phyloP scores from a whole-genome alignment of 2,797 vertebrate species.

The Spizella passerina region DNA sequence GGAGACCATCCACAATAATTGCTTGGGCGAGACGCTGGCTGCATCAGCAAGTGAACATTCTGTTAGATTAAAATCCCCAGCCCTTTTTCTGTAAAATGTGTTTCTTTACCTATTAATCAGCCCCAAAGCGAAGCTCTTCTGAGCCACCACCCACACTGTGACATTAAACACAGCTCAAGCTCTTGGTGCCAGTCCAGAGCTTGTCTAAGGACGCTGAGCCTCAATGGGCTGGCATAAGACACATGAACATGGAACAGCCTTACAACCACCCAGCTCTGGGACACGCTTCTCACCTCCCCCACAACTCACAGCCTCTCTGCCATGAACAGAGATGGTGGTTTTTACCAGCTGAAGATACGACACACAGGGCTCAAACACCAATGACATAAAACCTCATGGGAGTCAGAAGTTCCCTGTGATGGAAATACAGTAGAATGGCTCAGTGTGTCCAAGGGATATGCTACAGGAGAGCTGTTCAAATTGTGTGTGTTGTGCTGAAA shows the following conservation, averaged over 20 bases:
- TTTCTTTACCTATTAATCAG: neutral
- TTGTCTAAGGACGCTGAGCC: accelerated
- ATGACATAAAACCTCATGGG: accelerated
- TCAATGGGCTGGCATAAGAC: neutral
- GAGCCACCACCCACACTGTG: neutral
- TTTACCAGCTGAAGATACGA: neutral
- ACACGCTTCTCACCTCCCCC: neutral
- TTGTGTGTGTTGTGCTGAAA: neutral
- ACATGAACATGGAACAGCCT: neutral
- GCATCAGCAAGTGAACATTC: neutral
- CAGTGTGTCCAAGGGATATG: neutral
- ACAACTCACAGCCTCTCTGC: neutral
- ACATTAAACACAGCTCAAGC: neutral
- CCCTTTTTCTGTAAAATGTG: neutral
- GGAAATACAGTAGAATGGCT: neutral
- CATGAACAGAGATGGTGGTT: neutral
- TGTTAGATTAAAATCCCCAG: neutral
- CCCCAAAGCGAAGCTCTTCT: neutral
- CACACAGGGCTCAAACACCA: neutral
- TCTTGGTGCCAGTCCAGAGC: neutral
- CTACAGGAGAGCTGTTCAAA: neutral
- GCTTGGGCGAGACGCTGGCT: neutral
- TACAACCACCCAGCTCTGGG: neutral
- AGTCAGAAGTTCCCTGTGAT: neutral
- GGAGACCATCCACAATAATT: neutral